Evolutionary conservation across 2,113 vertebrate species (phyloP).

Genomic region (Zeus faber): DNA sequence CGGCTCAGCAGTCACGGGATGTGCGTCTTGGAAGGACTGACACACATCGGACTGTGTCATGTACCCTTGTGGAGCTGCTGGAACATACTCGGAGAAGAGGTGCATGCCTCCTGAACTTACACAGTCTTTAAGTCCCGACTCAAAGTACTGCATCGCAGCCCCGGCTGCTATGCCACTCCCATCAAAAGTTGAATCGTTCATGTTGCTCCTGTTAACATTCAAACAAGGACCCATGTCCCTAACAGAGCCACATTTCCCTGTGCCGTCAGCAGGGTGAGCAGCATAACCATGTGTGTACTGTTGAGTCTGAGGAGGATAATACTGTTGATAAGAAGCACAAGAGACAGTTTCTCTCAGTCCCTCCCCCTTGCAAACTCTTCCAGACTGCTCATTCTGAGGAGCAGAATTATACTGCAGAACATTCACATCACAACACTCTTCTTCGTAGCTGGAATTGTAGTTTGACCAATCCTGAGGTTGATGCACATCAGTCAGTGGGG

Average conservation of each 20-base stretch:
- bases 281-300: no score
- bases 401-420: conserved; percentile 6
- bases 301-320: conserved; percentile 16
- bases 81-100: background rate
- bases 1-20: background rate
- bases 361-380: no score
- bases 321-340: background rate
- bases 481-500: background rate
- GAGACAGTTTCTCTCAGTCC: background rate
- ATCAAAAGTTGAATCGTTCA: no score
- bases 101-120: background rate
- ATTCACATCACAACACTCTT: background rate
- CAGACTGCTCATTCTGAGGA: background rate
- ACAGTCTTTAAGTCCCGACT: no score
- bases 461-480: conserved; percentile 1
- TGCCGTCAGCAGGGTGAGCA: no score
- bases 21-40: background rate
- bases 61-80: conserved; percentile 2
- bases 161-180: no score
- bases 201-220: no score
- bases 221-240: no score
- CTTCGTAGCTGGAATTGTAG: background rate
- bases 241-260: no score
- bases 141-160: no score
- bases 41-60: background rate